Evolutionary conservation across 2,797 vertebrate genomes (phyloP).

Genomic region (Pangasius sanitwongsei): DNA sequence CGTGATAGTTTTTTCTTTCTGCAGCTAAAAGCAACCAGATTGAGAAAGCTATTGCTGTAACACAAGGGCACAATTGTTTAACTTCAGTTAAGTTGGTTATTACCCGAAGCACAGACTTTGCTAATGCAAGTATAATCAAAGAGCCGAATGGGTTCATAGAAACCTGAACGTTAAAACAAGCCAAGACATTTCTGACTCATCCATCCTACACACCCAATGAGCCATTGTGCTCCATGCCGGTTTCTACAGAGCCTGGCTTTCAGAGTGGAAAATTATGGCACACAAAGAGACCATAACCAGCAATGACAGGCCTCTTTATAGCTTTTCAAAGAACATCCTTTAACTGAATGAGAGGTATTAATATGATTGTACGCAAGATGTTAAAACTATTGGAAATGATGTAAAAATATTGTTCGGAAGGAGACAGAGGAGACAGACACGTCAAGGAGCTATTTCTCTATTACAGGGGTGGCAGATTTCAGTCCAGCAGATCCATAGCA

Average conservation of each 20-base stretch:
- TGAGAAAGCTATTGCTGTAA: neutral
- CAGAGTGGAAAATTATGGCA: constrained; percentile 33
- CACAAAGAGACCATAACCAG: constrained; percentile 37
- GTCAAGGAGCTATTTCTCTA: neutral
- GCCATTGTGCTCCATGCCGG: constrained; percentile 40
- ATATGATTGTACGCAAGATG: constrained; percentile 28
- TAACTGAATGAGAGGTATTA: constrained; percentile 34
- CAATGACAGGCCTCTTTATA: constrained; percentile 27
- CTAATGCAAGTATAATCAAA: constrained; percentile 27
- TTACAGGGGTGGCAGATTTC: neutral
- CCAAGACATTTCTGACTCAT: constrained; percentile 53
- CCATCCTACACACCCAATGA: constrained; percentile 35
- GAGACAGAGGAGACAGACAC: neutral
- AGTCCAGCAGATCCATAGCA: neutral
- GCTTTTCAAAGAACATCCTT: constrained; percentile 32
- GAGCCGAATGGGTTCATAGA: constrained; percentile 20
- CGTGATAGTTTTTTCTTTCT: neutral
- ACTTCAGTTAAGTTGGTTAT: constrained; percentile 17
- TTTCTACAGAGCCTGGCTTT: constrained; percentile 44
- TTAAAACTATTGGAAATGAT: constrained; percentile 33
- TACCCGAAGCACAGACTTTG: constrained; percentile 18
- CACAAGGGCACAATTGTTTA: constrained; percentile 25
- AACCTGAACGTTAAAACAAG: constrained; percentile 30
- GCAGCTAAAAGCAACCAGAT: constrained; percentile 4
- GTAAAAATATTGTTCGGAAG: neutral